Conservation (phyloP, 2,113 vertebrate genomes). For the Steatornis caripensis region DNA sequence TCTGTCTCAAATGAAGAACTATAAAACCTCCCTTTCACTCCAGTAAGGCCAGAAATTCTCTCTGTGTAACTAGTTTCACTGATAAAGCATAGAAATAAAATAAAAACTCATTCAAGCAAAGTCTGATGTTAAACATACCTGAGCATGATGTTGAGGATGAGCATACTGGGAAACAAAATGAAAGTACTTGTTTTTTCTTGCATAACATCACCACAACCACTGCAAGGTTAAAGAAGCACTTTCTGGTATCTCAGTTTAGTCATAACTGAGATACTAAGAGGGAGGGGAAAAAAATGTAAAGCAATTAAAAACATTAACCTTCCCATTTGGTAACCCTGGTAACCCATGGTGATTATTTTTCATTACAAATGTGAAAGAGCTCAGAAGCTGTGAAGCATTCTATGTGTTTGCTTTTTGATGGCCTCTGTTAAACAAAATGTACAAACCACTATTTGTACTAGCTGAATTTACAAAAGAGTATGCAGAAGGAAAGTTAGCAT, state of each 20-base stretch:
- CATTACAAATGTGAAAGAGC: background rate
- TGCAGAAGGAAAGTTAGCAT: background rate
- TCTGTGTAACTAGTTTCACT: background rate
- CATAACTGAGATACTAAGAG: background rate
- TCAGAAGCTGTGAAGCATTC: background rate
- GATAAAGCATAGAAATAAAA: background rate
- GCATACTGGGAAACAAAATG: background rate
- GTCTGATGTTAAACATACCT: background rate
- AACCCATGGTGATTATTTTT: background rate
- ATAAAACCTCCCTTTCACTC: background rate
- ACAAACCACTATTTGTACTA: background rate
- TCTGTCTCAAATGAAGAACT: background rate
- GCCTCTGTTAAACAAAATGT: background rate
- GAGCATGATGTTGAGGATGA: background rate
- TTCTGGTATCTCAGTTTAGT: background rate
- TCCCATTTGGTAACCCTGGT: background rate
- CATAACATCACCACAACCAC: background rate
- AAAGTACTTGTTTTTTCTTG: background rate
- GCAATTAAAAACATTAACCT: background rate
- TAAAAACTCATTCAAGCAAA: background rate
- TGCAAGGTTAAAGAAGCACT: background rate
- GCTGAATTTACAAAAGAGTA: background rate
- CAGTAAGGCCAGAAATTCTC: background rate
- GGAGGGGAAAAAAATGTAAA: background rate
- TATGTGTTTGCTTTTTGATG: background rate